Evolutionary conservation across 2,113 vertebrate genomes (phyloP).

Genomic region (Macrotus californicus): DNA sequence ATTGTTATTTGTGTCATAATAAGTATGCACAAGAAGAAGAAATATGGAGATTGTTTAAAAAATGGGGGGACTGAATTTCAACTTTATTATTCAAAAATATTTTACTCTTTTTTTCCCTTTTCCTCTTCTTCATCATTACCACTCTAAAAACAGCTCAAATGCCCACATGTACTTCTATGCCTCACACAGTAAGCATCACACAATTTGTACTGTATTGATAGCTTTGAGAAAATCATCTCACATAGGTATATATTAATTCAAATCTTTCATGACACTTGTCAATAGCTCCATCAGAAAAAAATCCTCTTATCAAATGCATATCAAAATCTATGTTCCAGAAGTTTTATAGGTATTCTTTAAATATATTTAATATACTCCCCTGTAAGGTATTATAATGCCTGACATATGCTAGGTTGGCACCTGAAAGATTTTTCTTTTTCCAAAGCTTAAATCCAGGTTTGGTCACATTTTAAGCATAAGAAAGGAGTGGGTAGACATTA

Average conservation of each 20-base stretch:
- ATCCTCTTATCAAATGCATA: not conserved
- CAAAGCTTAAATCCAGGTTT: not conserved
- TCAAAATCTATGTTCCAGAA: not conserved
- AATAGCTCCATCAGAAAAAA: not conserved
- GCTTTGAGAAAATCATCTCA: not conserved
- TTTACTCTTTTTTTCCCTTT: not conserved
- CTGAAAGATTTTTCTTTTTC: not conserved
- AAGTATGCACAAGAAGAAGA: constrained; percentile 1
- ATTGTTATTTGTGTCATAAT: not conserved
- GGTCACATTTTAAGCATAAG: not conserved
- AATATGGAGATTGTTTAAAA: not conserved
- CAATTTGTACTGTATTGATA: not conserved
- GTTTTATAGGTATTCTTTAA: not conserved
- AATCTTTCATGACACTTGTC: not conserved
- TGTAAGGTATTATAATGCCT: not conserved
- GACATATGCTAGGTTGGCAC: not conserved
- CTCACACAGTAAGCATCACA: constrained; percentile 38
- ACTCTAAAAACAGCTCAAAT: constrained; percentile 45
- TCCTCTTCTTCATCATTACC: not conserved
- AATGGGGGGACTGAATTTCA: constrained; percentile 49
- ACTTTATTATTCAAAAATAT: constrained; percentile 62
- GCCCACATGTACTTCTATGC: not conserved
- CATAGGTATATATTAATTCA: not conserved
- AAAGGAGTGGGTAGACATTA: not conserved
- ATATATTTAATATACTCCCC: not conserved